These are phyloP conservation scores for Volucella bombylans DNA, from an alignment of 2,888 invertebrate genomes.

Conservation along the genomic window DNA sequence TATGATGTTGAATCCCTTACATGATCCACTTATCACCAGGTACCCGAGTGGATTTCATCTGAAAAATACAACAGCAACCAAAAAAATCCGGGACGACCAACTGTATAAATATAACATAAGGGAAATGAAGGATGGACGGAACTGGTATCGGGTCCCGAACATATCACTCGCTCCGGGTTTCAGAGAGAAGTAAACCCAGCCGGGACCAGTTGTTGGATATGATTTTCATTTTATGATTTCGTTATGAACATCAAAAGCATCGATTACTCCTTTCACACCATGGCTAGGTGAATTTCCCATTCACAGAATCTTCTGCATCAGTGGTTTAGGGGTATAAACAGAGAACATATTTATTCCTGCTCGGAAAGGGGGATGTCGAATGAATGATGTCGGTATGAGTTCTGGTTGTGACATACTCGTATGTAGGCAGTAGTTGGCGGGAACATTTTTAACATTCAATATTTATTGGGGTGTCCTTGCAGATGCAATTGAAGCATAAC, in stretches of 20 bases:
- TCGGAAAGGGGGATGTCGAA: background rate
- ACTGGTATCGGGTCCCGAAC: too few relatives aligned
- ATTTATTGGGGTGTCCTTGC: slow-evolving; percentile 24
- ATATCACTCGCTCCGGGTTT: background rate
- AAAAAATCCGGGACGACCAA: slow-evolving; percentile 10
- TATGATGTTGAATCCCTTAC: background rate
- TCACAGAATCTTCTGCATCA: slow-evolving; percentile 64
- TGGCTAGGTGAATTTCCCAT: slow-evolving; percentile 53
- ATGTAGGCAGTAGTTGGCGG: background rate
- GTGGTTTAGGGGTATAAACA: slow-evolving; percentile 31
- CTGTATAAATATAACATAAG: slow-evolving; percentile 38
- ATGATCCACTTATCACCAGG: slow-evolving; percentile 37
- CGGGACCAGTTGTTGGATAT: slow-evolving; percentile 35
- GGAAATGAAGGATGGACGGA: background rate
- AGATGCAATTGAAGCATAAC: background rate
- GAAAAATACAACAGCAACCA: background rate
- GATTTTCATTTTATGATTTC: slow-evolving; percentile 71
- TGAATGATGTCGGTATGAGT: background rate
- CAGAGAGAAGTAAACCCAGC: slow-evolving; percentile 2
- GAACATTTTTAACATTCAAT: slow-evolving; percentile 5
- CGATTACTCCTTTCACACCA: slow-evolving; percentile 62
- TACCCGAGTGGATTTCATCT: background rate
- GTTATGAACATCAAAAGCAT: slow-evolving; percentile 71
- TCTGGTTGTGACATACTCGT: background rate
- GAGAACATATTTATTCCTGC: background rate